Evolutionary conservation across 2,797 vertebrate genomes (phyloP).

Genomic region (Prunella strophiata): DNA sequence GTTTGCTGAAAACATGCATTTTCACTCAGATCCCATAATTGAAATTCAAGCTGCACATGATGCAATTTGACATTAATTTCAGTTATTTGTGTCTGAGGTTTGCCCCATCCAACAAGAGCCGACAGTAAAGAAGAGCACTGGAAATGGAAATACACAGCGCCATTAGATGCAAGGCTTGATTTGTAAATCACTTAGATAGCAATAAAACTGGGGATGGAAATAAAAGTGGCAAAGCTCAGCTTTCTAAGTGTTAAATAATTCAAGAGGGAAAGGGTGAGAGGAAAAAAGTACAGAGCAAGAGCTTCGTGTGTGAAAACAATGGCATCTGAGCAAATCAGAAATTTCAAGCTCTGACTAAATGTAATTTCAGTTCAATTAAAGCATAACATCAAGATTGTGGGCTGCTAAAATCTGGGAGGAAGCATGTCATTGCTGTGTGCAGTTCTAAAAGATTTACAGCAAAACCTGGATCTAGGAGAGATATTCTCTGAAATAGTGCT

Average conservation of each 20-base stretch:
- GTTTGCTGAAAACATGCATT: constrained; percentile 38
- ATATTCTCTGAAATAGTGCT: neutral
- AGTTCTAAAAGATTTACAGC: neutral
- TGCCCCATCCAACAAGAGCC: constrained; percentile 22
- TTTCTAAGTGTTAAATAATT: constrained; percentile 70
- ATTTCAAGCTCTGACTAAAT: constrained; percentile 42
- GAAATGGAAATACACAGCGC: constrained; percentile 55
- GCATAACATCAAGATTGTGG: neutral
- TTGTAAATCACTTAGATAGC: constrained; percentile 70
- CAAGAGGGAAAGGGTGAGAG: neutral
- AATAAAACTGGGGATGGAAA: constrained; percentile 57
- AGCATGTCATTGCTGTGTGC: neutral
- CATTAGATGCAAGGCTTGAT: constrained; percentile 56
- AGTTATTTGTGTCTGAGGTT: constrained; percentile 56
- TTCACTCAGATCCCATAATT: constrained; percentile 53
- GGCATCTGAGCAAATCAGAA: neutral
- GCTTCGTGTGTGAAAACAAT: neutral
- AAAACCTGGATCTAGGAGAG: neutral
- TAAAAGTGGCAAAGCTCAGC: constrained; percentile 68
- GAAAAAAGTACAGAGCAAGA: neutral
- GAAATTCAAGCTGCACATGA: constrained; percentile 68
- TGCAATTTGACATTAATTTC: constrained; percentile 69
- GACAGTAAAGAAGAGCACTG: constrained; percentile 48
- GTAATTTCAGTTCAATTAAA: constrained; percentile 56
- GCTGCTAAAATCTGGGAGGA: constrained; percentile 6